Evolutionary conservation across 2,888 invertebrate genomes (phyloP), one percentile per base, ranked within the genome.

Genomic region (Quadroppia sp.): DNA sequence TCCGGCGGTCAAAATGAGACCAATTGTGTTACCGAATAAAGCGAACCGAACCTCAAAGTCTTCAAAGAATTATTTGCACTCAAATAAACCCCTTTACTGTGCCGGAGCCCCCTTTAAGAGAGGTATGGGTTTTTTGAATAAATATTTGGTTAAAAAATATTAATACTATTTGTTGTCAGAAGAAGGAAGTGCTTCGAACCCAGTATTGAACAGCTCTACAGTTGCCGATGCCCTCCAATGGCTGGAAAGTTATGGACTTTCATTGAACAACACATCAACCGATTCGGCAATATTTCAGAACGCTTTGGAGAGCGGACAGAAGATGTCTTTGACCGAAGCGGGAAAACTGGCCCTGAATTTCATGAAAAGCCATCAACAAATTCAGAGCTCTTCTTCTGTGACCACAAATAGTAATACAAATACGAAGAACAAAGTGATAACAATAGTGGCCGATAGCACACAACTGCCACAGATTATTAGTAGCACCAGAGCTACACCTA

Each of bases 281-380:
- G 86, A 90, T 76, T 87, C 92, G 74, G 89, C 89, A 77, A n/a
- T 74, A 28, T 71, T 75, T 45, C 74, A 75, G 15, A 89, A 87
- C 75, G 92, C 92, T 42, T 87, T 94, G 81, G 90, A 91, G 84
- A 90, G 89, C 82, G 94, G 94, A 0, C 89, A 92, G 80, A 90
- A 90, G 76, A 87, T 94, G 73, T 89, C 92, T 77, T 86, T 94
- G 69, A 93, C 84, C 78, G 83, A 83, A 78, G 83, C 83, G 36
- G 83, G 83, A 36, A 83, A 83, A 76, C 79, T 83, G 73, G 83
- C 83, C 4, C 78, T 83, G 72, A 82, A 82, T 75, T 81, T 80
- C 67, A 80, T 81, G 15, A 82, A 82, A 70, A n/a, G n/a, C n/a
- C 81, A 82, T 75, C 20, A 75, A 73, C 56, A 76, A 75, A 9